phyloP scores from a whole-genome alignment of 2,113 vertebrate genomes.

The Anseranas semipalmata region DNA sequence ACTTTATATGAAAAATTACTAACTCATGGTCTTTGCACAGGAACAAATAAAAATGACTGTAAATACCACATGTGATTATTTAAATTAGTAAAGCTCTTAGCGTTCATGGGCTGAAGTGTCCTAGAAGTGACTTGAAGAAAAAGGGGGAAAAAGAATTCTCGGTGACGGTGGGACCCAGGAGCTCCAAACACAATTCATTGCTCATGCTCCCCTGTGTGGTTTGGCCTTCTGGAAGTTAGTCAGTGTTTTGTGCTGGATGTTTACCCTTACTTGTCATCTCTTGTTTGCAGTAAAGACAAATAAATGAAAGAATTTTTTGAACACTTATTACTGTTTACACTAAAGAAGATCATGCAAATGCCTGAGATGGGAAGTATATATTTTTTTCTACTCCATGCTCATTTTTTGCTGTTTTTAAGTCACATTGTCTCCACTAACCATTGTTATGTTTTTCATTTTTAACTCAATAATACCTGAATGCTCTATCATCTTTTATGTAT shows the following conservation, averaged over 20 bases:
- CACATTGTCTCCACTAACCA: neutral
- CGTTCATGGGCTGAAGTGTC: rapidly evolving
- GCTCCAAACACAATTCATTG: neutral
- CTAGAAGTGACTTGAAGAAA: neutral
- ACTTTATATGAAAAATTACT: neutral
- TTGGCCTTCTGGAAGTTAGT: neutral
- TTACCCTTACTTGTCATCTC: neutral
- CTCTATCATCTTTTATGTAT: neutral
- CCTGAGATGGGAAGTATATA: neutral
- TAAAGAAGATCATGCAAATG: neutral
- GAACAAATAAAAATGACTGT: neutral
- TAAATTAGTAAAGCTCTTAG: neutral
- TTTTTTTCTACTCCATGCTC: neutral
- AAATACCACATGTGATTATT: neutral
- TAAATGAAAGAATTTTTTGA: neutral
- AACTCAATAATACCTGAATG: neutral
- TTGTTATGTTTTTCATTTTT: neutral
- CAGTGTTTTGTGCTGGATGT: neutral
- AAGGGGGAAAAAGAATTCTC: rapidly evolving
- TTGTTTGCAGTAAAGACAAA: neutral
- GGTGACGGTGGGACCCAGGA: neutral
- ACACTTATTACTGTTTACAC: neutral
- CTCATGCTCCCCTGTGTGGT: neutral
- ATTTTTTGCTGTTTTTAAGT: neutral
- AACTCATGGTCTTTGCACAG: neutral